Conservation (phyloP, 1,140 invertebrate genomes). For the Heliconius nattereri region DNA sequence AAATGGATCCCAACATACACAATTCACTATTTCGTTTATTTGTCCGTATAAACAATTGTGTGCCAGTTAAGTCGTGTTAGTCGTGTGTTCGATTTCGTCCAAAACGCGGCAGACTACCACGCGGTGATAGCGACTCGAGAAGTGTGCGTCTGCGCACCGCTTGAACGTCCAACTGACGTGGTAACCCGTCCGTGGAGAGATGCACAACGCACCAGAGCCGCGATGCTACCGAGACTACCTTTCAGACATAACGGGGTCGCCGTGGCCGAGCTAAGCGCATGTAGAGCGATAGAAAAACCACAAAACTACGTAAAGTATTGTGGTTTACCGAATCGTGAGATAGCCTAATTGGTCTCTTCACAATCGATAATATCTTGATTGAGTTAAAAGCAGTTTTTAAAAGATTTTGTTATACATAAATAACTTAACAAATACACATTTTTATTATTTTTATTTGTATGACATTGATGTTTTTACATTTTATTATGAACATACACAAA, state of each 20-base stretch:
- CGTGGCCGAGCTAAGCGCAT: slow-evolving; percentile 50
- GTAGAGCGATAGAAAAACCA: slow-evolving; percentile 51
- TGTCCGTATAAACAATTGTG: slow-evolving; percentile 46
- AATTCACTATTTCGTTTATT: slow-evolving; percentile 49
- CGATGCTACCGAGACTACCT: slow-evolving; percentile 43
- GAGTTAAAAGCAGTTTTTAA: neutral
- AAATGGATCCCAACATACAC: slow-evolving; percentile 53
- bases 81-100: slow-evolving; percentile 43
- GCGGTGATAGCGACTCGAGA: slow-evolving; percentile 36
- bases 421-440: neutral
- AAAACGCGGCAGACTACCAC: slow-evolving; percentile 48
- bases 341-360: slow-evolving; percentile 57
- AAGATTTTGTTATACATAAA: no score
- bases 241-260: slow-evolving; percentile 51
- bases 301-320: slow-evolving; percentile 62
- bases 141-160: slow-evolving; percentile 68
- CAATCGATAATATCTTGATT: slow-evolving; percentile 24
- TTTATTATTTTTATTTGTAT: neutral
- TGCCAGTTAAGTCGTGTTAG: slow-evolving; percentile 34
- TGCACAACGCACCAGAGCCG: slow-evolving; percentile 37
- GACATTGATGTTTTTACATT: neutral
- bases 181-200: slow-evolving; percentile 55
- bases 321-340: slow-evolving; percentile 53
- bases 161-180: slow-evolving; percentile 70
- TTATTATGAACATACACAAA: neutral